Percentiles rank a stretch among this genome's conserved stretches.
phyloP scores from a whole-genome alignment of 2,888 invertebrate species.

The Drosophila planitibia region DNA sequence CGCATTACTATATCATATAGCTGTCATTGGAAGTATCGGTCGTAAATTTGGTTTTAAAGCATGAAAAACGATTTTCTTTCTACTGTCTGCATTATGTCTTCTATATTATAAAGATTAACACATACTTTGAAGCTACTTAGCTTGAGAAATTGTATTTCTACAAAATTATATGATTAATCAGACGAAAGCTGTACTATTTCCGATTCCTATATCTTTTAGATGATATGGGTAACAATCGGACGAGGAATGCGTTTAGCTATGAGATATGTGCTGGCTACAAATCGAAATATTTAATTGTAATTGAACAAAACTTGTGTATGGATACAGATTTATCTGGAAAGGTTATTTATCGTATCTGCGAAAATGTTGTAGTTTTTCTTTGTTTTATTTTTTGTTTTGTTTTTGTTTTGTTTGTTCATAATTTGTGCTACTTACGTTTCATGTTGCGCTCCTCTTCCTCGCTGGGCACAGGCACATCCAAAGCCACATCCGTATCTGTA shows the following conservation, averaged over 20 bases:
- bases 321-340: neutral
- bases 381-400: neutral
- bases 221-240: neutral
- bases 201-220: neutral
- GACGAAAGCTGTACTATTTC: neutral
- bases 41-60: neutral
- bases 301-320: neutral
- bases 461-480: slow-evolving; percentile 89
- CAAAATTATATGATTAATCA: too few species aligned
- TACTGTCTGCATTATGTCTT: neutral
- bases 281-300: neutral
- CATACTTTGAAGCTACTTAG: neutral
- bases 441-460: slow-evolving; percentile 92
- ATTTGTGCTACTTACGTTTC: slow-evolving; percentile 89
- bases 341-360: neutral
- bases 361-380: neutral
- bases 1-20: neutral
- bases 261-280: neutral
- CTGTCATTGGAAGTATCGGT: neutral
- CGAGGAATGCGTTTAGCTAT: neutral
- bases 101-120: neutral
- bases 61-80: neutral
- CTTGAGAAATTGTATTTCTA: neutral
- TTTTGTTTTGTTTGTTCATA: neutral
- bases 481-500: slow-evolving; percentile 90